These are phyloP conservation scores for Ceratitis capitata DNA, from an alignment of 1,140 invertebrate species.

Conservation along the genomic window DNA sequence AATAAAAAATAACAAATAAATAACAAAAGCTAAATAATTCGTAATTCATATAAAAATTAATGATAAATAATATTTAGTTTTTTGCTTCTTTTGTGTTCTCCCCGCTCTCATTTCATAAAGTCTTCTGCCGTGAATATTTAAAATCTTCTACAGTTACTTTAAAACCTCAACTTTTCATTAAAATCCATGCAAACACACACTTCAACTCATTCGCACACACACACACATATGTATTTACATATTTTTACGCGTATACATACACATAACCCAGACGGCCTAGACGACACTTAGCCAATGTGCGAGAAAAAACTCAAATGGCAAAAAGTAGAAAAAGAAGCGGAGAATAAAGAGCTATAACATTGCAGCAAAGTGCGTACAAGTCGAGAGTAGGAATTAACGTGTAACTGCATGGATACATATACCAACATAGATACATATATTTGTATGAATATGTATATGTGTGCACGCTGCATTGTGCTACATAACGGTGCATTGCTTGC, in stretches of 20 bases:
- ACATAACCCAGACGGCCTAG: slow-evolving; percentile 35
- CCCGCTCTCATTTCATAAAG: no score
- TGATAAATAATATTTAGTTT: no score
- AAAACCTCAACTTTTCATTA: not conserved
- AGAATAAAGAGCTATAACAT: not conserved
- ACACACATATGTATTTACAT: not conserved
- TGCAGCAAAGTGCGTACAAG: slow-evolving; percentile 19
- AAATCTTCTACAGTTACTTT: not conserved
- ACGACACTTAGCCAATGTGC: slow-evolving; percentile 27
- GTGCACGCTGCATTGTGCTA: no score
- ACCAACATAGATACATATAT: no score
- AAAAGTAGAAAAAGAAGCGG: not conserved
- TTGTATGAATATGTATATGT: no score
- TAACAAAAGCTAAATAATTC: no score
- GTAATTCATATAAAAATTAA: no score
- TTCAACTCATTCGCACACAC: not conserved
- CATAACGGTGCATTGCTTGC: slow-evolving; percentile 24
- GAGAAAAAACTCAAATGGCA: not conserved
- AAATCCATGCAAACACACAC: not conserved
- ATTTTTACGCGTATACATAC: slow-evolving; percentile 25
- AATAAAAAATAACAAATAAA: no score
- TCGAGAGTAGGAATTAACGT: not conserved
- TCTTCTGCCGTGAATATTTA: not conserved
- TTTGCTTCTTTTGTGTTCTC: no score
- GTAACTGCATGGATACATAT: not conserved